These are phyloP conservation scores for Alethe castanea DNA, from an alignment of 2,113 vertebrate genomes.

Conservation along the genomic window DNA sequence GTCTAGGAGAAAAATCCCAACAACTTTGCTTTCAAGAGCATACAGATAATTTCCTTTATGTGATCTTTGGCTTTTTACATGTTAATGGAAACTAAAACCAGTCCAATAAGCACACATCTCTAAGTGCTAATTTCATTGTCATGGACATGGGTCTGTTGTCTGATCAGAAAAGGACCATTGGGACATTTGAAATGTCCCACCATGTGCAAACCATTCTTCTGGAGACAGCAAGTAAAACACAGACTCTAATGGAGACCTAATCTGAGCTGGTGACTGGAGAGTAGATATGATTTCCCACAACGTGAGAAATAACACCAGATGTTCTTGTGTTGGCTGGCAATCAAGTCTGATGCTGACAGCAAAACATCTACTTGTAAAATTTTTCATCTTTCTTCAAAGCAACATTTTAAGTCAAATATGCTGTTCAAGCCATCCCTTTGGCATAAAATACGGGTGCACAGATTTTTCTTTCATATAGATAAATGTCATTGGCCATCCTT, in stretches of 20 bases:
- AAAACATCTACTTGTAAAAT: not conserved
- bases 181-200: not conserved
- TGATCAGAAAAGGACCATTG: not conserved
- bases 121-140: not conserved
- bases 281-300: not conserved
- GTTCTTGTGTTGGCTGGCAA: not conserved
- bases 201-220: not conserved
- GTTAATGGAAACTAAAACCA: not conserved
- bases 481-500: not conserved
- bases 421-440: not conserved
- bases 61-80: not conserved
- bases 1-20: not conserved
- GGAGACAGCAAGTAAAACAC: not conserved
- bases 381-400: not conserved
- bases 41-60: not conserved
- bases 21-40: not conserved
- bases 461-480: not conserved
- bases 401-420: not conserved
- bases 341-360: not conserved
- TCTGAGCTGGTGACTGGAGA: not conserved
- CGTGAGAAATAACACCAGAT: not conserved
- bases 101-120: not conserved
- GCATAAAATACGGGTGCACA: not conserved
- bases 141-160: rapidly evolving
- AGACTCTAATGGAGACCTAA: not conserved